Percentiles rank a stretch among this genome's conserved stretches.
Evolutionary conservation across 2,113 vertebrate genomes (phyloP).

Genomic region (Sylvicapra grimmia): DNA sequence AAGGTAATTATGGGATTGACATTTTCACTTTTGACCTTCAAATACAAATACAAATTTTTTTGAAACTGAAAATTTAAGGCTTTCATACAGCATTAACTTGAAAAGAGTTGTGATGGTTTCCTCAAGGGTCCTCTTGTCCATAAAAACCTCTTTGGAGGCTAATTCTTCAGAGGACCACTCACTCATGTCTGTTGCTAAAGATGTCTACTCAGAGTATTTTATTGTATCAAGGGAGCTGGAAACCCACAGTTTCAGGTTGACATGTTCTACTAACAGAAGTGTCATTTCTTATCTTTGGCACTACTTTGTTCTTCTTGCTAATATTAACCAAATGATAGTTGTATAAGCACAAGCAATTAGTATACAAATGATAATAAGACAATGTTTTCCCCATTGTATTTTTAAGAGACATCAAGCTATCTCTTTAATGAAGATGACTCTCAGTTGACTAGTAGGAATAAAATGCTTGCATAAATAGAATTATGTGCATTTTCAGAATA

Average conservation of each 20-base stretch:
- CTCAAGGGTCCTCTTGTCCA: not conserved
- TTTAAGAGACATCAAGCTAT: not conserved
- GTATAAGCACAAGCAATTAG: constrained; percentile 28
- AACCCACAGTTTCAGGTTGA: not conserved
- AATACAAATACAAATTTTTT: not conserved
- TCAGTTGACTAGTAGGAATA: constrained; percentile 32
- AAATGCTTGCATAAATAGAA: constrained; percentile 38
- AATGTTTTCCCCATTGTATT: not conserved
- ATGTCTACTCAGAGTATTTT: not conserved
- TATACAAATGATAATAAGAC: constrained; percentile 1
- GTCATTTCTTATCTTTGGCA: constrained; percentile 20
- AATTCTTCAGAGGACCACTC: not conserved
- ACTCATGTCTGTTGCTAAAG: not conserved
- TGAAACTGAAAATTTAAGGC: not conserved
- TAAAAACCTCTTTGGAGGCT: not conserved
- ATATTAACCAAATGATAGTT: constrained; percentile 37
- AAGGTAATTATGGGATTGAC: not conserved
- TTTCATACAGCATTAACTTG: not conserved
- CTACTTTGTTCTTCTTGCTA: not conserved
- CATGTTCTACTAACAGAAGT: constrained; percentile 33
- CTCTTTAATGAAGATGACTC: constrained; percentile 14
- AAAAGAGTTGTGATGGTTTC: not conserved
- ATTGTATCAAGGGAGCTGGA: not conserved
- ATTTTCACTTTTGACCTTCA: not conserved
- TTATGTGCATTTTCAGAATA: not conserved